Evolutionary conservation across 2,797 vertebrate genomes (phyloP).

Genomic region (Cynopterus sphinx): DNA sequence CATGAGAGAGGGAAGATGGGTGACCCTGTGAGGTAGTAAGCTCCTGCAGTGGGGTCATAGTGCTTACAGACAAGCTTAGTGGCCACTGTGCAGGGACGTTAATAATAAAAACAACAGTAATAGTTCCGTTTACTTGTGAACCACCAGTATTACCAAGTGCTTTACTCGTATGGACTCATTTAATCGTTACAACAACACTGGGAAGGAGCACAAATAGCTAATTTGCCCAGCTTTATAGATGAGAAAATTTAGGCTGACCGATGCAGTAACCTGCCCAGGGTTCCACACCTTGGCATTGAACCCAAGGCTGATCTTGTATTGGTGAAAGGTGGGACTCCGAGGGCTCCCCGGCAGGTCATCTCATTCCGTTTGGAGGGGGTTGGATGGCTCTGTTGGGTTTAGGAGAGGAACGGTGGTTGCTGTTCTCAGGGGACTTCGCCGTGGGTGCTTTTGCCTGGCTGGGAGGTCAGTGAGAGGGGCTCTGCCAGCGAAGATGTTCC

Average conservation of each 20-base stretch:
- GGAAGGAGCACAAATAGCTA: neutral
- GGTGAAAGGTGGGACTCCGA: neutral
- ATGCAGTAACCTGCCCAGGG: neutral
- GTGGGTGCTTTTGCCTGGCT: neutral
- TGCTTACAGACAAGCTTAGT: neutral
- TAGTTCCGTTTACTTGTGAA: neutral
- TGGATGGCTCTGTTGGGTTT: neutral
- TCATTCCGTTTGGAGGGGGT: neutral
- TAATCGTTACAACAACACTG: neutral
- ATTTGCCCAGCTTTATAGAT: neutral
- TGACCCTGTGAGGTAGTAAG: neutral
- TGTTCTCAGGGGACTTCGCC: neutral
- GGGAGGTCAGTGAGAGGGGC: neutral
- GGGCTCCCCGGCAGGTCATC: neutral
- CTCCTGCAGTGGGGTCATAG: neutral
- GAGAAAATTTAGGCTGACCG: neutral
- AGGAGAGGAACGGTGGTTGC: neutral
- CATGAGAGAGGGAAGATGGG: neutral
- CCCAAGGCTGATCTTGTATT: neutral
- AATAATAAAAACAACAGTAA: neutral
- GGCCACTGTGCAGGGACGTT: neutral
- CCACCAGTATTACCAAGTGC: neutral
- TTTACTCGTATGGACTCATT: neutral
- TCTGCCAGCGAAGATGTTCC: conserved; percentile 57
- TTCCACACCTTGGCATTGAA: neutral